A percentile compares a stretch with the other conserved stretches of the same genome.
Conservation (phyloP, 2,888 invertebrate species). For the Andrena trimmerana region DNA sequence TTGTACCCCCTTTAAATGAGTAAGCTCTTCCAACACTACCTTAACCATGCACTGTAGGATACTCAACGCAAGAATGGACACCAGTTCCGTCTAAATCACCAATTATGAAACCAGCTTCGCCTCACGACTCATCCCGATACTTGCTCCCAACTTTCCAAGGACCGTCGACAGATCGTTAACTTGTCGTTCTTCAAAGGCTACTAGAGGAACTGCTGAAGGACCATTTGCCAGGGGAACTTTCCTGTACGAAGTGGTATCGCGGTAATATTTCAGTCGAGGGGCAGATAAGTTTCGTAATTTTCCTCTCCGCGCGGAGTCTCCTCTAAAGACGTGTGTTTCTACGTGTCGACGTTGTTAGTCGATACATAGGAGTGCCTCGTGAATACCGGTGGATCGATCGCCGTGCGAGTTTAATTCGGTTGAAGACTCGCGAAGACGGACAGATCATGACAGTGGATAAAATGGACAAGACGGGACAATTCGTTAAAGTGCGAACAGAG, state of each 20-base stretch:
- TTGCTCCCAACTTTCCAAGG: neutral
- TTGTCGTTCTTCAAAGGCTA: neutral
- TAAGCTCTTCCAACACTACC: too few species aligned
- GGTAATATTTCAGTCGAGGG: slow-evolving; percentile 43
- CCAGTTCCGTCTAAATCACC: neutral
- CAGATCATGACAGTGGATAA: slow-evolving; percentile 51
- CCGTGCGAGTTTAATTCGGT: neutral
- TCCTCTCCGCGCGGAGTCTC: neutral
- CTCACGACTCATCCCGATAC: neutral
- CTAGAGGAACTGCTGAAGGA: neutral
- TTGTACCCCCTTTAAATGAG: too few species aligned
- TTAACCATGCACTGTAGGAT: slow-evolving; percentile 21
- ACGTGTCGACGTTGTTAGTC: neutral
- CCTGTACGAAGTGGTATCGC: slow-evolving; percentile 1
- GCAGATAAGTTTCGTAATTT: slow-evolving; percentile 43
- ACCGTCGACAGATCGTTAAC: slow-evolving; percentile 6
- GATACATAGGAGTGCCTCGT: neutral
- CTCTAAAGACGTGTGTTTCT: neutral
- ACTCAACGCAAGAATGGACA: neutral
- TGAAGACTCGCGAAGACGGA: neutral
- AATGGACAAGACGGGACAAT: slow-evolving; percentile 60
- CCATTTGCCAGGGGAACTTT: neutral
- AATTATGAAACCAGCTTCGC: slow-evolving; percentile 27
- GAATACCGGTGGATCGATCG: neutral
- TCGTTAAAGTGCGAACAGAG: slow-evolving; percentile 72